Percentiles rank a stretch among this genome's conserved stretches.
These are phyloP conservation scores for Polypedilum vanderplanki DNA, from an alignment of 1,140 invertebrate genomes.

Conservation along the genomic window DNA sequence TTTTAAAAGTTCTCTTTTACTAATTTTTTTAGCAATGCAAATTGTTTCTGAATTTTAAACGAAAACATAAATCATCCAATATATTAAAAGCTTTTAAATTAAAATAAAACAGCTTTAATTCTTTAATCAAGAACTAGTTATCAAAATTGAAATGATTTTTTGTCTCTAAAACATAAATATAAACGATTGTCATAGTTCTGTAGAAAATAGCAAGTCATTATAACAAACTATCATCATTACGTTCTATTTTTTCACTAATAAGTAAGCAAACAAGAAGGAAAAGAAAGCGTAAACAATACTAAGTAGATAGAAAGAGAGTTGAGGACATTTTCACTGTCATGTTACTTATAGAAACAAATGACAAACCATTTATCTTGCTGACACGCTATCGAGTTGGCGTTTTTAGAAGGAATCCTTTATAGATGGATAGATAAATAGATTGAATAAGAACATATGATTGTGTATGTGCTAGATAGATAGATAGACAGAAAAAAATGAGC, in stretches of 20 bases:
- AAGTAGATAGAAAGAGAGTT: neutral
- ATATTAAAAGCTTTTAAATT: no score
- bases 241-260: neutral
- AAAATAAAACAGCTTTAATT: no score
- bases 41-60: no score
- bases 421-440: neutral
- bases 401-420: neutral
- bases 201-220: neutral
- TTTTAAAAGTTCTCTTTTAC: no score
- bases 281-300: neutral
- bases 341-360: neutral
- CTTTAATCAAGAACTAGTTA: no score
- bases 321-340: neutral
- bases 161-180: no score
- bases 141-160: no score
- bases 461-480: neutral
- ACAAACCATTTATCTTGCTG: conserved; percentile 9
- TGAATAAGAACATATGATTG: neutral
- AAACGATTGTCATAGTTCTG: no score
- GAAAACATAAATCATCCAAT: no score
- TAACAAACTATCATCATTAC: conserved; percentile 14
- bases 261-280: neutral
- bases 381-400: neutral
- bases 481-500: neutral
- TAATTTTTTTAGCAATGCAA: no score